Conservation (phyloP, 2,888 invertebrate species). For the Acrobasis consociella region DNA sequence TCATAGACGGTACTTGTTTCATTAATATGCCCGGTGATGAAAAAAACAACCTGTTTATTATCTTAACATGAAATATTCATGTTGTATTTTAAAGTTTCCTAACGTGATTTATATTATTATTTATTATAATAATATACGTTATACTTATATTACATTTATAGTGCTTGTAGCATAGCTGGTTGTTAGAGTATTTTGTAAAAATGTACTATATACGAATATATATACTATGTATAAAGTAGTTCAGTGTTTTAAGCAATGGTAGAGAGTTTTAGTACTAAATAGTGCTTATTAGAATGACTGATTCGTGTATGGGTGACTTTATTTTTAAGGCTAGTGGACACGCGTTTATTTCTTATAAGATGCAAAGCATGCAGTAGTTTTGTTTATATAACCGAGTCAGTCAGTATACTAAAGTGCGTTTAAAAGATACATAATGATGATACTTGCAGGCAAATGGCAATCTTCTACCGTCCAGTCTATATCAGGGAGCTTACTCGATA, state of each 20-base stretch:
- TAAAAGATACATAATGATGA: not conserved
- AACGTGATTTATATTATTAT: conserved; percentile 17
- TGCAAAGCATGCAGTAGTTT: not conserved
- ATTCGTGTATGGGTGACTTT: conserved; percentile 44
- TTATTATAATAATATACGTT: conserved; percentile 14
- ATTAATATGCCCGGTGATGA: no score
- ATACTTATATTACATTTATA: conserved; percentile 7
- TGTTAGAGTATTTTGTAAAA: conserved; percentile 49
- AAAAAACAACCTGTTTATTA: no score
- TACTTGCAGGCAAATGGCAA: not conserved
- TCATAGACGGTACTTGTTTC: no score
- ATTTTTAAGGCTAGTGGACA: conserved; percentile 8
- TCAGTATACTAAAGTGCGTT: not conserved
- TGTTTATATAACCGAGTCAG: conserved; percentile 14
- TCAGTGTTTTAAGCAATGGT: conserved; percentile 64
- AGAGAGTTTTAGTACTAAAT: conserved; percentile 51
- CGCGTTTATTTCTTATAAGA: not conserved
- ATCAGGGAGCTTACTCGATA: no score
- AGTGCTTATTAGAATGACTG: conserved; percentile 48
- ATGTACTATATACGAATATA: conserved; percentile 39
- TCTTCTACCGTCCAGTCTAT: no score
- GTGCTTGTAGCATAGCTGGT: conserved; percentile 50
- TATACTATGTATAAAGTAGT: conserved; percentile 44
- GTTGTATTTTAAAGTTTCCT: conserved; percentile 21
- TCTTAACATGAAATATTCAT: conserved; percentile 6